Base-by-base conservation (phyloP, 2,113 vertebrate genomes). In the Plotosus lineatus region DNA sequence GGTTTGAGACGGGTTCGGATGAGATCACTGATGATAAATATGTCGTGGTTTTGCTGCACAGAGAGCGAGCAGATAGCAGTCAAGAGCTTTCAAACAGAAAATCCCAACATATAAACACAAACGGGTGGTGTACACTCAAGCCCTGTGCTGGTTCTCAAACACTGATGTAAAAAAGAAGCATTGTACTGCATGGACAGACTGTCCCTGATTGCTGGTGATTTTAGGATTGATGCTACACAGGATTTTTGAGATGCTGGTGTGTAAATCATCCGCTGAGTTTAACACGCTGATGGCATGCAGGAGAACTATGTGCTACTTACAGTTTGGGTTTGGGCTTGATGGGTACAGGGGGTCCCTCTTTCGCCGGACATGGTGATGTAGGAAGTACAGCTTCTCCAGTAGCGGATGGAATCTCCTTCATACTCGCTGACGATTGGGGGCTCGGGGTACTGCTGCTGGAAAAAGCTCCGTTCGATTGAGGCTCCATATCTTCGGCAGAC, bases 251-350 rank as follows among this genome's bases (percentile, higher is more conserved):
- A 50, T 48, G 46, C 48, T 23, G 53, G 23, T 74, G 72, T 36
- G 50, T 68, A 28, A 71, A 31, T 71, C 44, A 71, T 14, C 68
- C 68, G 31, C 40, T n/a, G 1, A 8, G 48, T 28, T 17, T 40
- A 42, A 44, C 7, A 33, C 21, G 31, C 21, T 11, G 28, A 26
- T 19, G 61, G 40, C 15, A 1, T 74, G 78, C 68, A 74, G 36
- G 74, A 68, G 76, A 77, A 78, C 68, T 77, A 12, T 9, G 79
- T 71, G 88, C 51, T 91, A 99, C 98, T 99, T 92, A 99, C 98
- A 99, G 94, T 90, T 98, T 99, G 44, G 98, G 98, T 87, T 94
- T 94, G 19, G 93, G 93, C 83, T 96, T 99, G 85, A 95, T 95
- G 65, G 96, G 95, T 84, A 98, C 91, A 0, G 97, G 97, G 17